A percentile compares a stretch with the other conserved stretches of the same genome.
phyloP scores from a whole-genome alignment of 2,888 invertebrate genomes.

The Limnephilus marmoratus region DNA sequence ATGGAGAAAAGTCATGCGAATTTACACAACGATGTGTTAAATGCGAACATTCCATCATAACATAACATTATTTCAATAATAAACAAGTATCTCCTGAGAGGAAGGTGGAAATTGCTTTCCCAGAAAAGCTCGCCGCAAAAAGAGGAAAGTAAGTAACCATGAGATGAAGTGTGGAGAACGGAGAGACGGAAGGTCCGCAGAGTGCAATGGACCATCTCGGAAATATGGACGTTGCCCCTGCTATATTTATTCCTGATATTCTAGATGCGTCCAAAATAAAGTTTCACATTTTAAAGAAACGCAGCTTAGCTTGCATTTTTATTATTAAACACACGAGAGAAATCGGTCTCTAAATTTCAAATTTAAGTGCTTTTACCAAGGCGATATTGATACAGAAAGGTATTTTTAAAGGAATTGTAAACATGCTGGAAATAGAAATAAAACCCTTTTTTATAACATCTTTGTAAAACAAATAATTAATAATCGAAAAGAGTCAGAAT shows the following conservation, averaged over 20 bases:
- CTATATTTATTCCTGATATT: background rate
- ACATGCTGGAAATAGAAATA: too few relatives aligned
- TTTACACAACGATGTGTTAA: background rate
- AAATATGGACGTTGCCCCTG: slow-evolving; percentile 1
- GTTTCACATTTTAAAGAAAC: background rate
- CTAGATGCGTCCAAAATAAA: background rate
- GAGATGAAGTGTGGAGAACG: background rate
- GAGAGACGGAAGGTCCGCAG: background rate
- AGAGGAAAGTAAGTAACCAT: background rate
- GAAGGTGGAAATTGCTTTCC: background rate
- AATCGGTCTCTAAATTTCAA: too few relatives aligned
- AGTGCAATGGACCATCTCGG: slow-evolving; percentile 13
- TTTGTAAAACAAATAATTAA: too few relatives aligned
- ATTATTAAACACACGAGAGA: background rate
- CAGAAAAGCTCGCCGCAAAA: background rate
- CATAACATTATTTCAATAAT: background rate
- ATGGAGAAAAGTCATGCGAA: background rate
- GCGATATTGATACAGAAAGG: too few relatives aligned
- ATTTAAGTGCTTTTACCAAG: too few relatives aligned
- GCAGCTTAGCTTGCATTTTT: background rate
- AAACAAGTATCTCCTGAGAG: background rate
- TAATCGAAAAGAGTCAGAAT: too few relatives aligned
- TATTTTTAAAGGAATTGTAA: too few relatives aligned
- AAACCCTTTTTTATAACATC: too few relatives aligned
- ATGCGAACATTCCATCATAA: background rate